Evolutionary conservation across 2,797 vertebrate genomes (phyloP).

Genomic region (Podargus strigoides): DNA sequence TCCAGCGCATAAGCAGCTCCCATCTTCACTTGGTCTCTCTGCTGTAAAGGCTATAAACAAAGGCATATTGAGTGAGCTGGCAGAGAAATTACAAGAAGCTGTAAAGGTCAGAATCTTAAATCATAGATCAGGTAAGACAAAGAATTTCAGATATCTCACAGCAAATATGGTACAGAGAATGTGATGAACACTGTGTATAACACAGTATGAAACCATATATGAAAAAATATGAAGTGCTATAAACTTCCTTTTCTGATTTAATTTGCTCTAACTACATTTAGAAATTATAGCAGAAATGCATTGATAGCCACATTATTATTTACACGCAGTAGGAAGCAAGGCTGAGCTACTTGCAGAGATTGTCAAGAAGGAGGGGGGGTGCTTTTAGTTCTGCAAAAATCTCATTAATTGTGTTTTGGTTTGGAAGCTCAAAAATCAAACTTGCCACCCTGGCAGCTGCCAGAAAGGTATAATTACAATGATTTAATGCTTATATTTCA

Average conservation of each 20-base stretch:
- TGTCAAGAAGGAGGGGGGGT: neutral
- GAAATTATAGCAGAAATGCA: conserved; percentile 16
- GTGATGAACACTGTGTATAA: conserved; percentile 3
- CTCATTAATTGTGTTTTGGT: neutral
- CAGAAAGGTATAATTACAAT: neutral
- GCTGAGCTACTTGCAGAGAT: neutral
- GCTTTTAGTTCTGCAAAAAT: conserved; percentile 12
- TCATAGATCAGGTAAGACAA: conserved; percentile 52
- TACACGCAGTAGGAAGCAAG: neutral
- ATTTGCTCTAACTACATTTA: neutral
- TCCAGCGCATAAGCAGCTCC: neutral
- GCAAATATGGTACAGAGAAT: neutral
- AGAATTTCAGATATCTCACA: conserved; percentile 36
- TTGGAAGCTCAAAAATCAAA: conserved; percentile 15
- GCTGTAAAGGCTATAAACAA: conserved; percentile 49
- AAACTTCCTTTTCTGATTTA: conserved; percentile 37
- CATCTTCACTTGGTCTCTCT: neutral
- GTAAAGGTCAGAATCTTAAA: conserved; percentile 63
- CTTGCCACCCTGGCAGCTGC: neutral
- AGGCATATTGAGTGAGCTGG: conserved; percentile 14
- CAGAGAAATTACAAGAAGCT: conserved; percentile 34
- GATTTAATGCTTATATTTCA: neutral
- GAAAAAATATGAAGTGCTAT: neutral
- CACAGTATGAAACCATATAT: neutral
- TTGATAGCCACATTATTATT: conserved; percentile 10